Conservation (phyloP, 2,797 vertebrate species). For the Alosa sapidissima region DNA sequence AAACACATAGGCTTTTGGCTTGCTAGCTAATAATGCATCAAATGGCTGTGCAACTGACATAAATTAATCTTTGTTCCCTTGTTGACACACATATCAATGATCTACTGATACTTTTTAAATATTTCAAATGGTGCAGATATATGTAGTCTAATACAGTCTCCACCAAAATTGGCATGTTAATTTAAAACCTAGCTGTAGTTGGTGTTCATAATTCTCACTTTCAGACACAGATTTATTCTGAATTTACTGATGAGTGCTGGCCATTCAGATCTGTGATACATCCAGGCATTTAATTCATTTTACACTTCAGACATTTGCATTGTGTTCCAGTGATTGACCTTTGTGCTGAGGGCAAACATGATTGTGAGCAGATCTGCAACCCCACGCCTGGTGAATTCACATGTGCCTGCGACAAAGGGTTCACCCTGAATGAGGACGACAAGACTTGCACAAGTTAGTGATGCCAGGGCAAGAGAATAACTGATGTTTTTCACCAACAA, state of each 20-base stretch:
- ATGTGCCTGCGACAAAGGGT: slow-evolving; percentile 78
- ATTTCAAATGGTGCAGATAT: too few relatives aligned
- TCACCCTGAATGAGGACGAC: slow-evolving; percentile 73
- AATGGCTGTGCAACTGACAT: neutral
- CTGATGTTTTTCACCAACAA: neutral
- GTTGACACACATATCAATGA: neutral
- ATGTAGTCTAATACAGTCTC: neutral
- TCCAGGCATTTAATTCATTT: neutral
- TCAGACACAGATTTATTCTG: neutral
- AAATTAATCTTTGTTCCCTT: slow-evolving; percentile 22
- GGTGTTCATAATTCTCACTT: neutral
- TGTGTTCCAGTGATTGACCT: slow-evolving; percentile 69
- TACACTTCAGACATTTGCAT: neutral
- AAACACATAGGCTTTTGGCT: neutral
- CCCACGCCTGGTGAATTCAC: slow-evolving; percentile 70
- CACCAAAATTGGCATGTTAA: neutral
- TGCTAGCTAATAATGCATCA: neutral
- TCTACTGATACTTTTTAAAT: neutral
- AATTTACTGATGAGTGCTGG: neutral
- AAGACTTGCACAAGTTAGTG: slow-evolving; percentile 79
- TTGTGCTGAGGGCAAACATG: slow-evolving; percentile 72
- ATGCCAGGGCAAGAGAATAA: neutral
- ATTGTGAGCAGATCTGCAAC: slow-evolving; percentile 82
- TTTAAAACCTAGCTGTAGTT: neutral
- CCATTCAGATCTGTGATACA: neutral